Evolutionary conservation across 2,888 invertebrate genomes (phyloP).

Genomic region (Leucophenga maculata): DNA sequence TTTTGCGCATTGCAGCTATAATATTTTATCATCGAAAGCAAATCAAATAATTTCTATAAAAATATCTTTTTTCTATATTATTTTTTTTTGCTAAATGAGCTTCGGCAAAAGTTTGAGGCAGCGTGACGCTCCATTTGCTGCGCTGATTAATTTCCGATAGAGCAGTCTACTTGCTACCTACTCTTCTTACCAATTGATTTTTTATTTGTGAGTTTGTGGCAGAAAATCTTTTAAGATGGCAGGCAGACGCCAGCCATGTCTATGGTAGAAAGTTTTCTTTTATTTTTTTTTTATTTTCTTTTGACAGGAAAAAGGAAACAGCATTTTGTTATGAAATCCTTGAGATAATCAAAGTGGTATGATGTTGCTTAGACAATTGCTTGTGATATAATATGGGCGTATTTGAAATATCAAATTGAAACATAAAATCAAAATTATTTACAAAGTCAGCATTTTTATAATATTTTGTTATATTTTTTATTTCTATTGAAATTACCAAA

Average conservation of each 20-base stretch:
- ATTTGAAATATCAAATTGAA: too few species aligned
- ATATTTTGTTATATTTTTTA: too few species aligned
- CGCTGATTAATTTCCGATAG: conserved; percentile 16
- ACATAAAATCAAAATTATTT: too few species aligned
- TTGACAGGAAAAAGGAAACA: background rate
- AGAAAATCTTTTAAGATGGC: too few species aligned
- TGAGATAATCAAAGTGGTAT: too few species aligned
- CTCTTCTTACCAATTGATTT: conserved; percentile 14
- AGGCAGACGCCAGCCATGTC: too few species aligned
- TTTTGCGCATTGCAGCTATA: conserved; percentile 27
- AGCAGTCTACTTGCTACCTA: background rate
- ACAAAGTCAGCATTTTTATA: too few species aligned
- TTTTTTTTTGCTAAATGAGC: too few species aligned
- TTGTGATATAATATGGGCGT: too few species aligned
- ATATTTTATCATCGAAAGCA: background rate
- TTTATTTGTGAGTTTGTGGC: background rate
- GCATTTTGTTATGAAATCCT: too few species aligned
- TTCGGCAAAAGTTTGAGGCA: background rate
- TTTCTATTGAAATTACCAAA: too few species aligned
- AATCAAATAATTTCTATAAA: background rate
- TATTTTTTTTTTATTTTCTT: background rate
- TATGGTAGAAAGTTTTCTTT: background rate
- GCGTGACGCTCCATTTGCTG: conserved; percentile 8
- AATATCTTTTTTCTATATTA: conserved; percentile 6
- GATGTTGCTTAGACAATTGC: too few species aligned